Evolutionary conservation across 2,113 vertebrate genomes (phyloP), one percentile per base, ranked within the genome.

Genomic region (Sylvia atricapilla): DNA sequence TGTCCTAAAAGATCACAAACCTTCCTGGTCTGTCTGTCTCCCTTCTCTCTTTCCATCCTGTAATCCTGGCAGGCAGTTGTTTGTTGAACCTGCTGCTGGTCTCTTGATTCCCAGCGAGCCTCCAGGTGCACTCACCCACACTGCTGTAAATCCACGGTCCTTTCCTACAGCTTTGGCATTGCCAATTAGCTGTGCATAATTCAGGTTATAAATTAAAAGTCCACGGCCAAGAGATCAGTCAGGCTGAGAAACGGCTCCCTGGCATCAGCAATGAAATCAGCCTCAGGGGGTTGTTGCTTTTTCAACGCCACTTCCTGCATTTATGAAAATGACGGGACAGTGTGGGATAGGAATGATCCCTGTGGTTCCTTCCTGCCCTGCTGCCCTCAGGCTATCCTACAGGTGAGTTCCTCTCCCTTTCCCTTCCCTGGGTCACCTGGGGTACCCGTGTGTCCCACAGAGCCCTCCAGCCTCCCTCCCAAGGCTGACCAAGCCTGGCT

Each of bases 371-470:
- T 62, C 50, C 69, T 78, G 64, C 67, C 73, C 70, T 63, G 2
- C 79, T 56, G 75, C 16, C 44, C 25, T 11, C 62, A 14, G 6
- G 10, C 24, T 52, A 84, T 15, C 16, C 79, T 47, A 41, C 7
- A 69, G 50, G 37, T 11, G 24, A 89, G 33, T 3, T 87, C 56
- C 58, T 37, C 37, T 70, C 15, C 49, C 44, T 44, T 44, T 84
- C n/a, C 28, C 43, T 35, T 56, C 62, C 63, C 20, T 15, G 15
- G 3, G 9, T 31, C 67, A 50, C 44, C n/a, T 0, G 3, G 63
- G 56, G 28, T 25, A 10, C 5, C 1, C 5, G 1, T 27, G 28
- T 1, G 50, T 15, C 50, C 63, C 21, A 2, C 66, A n/a, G 60
- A 58, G n/a, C 16, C 46, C 33, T 25, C 64, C 94, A 81, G n/a